phyloP scores from a whole-genome alignment of 1,140 invertebrate genomes.

The Pachypsylla venusta region DNA sequence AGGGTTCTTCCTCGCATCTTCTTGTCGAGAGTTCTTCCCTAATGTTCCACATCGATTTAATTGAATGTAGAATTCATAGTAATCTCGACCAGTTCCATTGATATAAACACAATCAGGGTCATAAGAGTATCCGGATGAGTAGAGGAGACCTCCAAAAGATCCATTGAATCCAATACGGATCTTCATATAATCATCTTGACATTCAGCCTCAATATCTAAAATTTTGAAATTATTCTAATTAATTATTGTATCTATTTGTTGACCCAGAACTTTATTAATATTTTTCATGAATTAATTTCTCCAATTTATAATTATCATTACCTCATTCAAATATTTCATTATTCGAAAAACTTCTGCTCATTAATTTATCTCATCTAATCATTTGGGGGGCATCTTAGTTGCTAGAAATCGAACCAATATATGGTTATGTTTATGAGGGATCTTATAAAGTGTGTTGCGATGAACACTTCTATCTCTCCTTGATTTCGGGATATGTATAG shows the following conservation, averaged over 20 bases:
- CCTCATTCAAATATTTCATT: no score
- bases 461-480: no score
- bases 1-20: constrained; percentile 68
- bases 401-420: no score
- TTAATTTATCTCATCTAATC: no score
- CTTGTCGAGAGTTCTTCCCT: constrained; percentile 70
- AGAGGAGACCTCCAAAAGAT: constrained; percentile 72
- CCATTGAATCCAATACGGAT: constrained; percentile 82
- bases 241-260: constrained; percentile 1
- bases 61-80: constrained; percentile 87
- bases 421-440: no score
- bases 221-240: no score
- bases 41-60: constrained; percentile 81
- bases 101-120: constrained; percentile 90
- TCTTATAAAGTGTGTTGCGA: no score
- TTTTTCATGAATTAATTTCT: background rate
- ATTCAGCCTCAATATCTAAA: constrained; percentile 85
- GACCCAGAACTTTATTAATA: background rate
- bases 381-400: no score
- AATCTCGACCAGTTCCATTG: constrained; percentile 76
- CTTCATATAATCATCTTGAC: constrained; percentile 91
- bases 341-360: no score
- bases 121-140: constrained; percentile 84
- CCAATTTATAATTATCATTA: background rate
- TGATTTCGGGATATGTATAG: no score